Evolutionary conservation across 1,140 invertebrate species (phyloP).

Genomic region (Palaemon carinicauda): DNA sequence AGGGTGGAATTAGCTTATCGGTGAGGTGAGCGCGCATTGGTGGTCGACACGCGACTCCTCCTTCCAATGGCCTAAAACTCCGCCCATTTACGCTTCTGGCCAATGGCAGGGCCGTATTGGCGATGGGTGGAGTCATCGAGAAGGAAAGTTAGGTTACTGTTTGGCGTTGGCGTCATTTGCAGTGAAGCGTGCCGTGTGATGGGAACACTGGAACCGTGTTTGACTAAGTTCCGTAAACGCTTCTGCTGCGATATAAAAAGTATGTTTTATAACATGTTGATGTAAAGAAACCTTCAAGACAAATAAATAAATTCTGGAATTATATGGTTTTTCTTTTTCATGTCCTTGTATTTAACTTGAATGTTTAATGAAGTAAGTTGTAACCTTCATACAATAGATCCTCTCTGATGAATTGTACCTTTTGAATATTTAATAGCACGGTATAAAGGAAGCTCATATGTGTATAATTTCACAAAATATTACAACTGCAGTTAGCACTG

Average conservation of each 20-base stretch:
- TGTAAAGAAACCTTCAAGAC: too few species aligned
- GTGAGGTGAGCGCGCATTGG: slow-evolving; percentile 53
- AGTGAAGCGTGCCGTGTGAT: slow-evolving; percentile 47
- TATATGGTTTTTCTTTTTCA: too few species aligned
- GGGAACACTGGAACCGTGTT: slow-evolving; percentile 11
- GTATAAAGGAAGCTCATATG: too few species aligned
- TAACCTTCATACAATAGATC: too few species aligned
- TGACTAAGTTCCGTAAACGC: slow-evolving; percentile 11
- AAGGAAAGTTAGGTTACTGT: slow-evolving; percentile 51
- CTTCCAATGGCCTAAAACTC: slow-evolving; percentile 12
- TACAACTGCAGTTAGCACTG: too few species aligned
- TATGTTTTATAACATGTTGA: too few species aligned
- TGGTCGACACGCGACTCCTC: slow-evolving; percentile 32
- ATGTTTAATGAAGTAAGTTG: too few species aligned
- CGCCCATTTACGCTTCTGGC: slow-evolving; percentile 19
- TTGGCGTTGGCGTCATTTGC: slow-evolving; percentile 53
- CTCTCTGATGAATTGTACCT: too few species aligned
- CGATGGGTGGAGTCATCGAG: slow-evolving; percentile 34
- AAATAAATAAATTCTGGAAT: too few species aligned
- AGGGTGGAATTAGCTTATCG: slow-evolving; percentile 61
- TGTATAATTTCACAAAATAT: too few species aligned
- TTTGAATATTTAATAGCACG: too few species aligned
- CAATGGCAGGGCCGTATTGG: slow-evolving; percentile 29
- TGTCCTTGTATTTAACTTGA: too few species aligned
- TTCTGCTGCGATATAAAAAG: not conserved